Percentiles rank a stretch among this genome's conserved stretches.
These are phyloP conservation scores for Notodonta dromedarius DNA, from an alignment of 2,888 invertebrate species.

Conservation along the genomic window DNA sequence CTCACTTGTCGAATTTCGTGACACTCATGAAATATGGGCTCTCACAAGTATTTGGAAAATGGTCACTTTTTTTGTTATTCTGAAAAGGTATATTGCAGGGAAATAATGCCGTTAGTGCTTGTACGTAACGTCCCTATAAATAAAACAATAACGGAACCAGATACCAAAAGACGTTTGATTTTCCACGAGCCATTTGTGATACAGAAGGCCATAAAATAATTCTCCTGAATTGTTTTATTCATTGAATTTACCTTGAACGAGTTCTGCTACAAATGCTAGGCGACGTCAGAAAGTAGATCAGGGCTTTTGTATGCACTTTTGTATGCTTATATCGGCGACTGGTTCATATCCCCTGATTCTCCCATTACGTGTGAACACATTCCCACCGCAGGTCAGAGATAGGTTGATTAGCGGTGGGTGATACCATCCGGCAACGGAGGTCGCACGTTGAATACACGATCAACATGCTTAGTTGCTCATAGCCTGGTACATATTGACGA, in stretches of 20 bases:
- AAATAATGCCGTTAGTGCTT: no score
- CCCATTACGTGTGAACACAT: constrained; percentile 43
- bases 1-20: constrained; percentile 29
- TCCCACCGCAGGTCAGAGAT: constrained; percentile 56
- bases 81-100: no score
- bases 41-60: no score
- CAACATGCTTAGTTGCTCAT: constrained; percentile 33
- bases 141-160: no score
- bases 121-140: no score
- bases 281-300: constrained; percentile 27
- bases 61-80: no score
- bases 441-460: constrained; percentile 53
- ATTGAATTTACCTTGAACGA: constrained; percentile 14
- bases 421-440: constrained; percentile 43
- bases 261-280: constrained; percentile 13
- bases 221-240: constrained; percentile 8
- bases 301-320: constrained; percentile 17
- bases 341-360: constrained; percentile 34
- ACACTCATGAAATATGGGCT: background rate
- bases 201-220: background rate
- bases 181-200: no score
- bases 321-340: constrained; percentile 24
- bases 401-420: constrained; percentile 69
- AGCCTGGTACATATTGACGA: constrained; percentile 27
- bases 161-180: no score